Evolutionary conservation across 1,140 invertebrate genomes (phyloP), one percentile per base, ranked within the genome.

Genomic region (Macrocentrus cingulum): DNA sequence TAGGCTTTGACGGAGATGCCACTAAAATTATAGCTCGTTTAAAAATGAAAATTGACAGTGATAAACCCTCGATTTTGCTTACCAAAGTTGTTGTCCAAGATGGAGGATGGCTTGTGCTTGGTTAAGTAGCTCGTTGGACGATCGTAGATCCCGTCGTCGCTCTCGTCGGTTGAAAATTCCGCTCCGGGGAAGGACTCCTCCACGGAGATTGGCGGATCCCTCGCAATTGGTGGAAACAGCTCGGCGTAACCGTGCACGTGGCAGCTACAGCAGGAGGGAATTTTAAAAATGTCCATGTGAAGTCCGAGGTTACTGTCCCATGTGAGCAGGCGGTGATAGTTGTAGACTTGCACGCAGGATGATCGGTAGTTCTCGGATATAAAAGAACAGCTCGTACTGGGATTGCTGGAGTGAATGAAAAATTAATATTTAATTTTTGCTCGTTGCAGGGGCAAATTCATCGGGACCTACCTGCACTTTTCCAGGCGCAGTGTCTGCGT

Each of bases 281-380:
- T 86, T 82, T 92, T 92, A 67, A 92, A 93, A 36, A 92, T 90
- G 69, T 94, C 91, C 83, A 93, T 91, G 63, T 92, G 91, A 1
- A 94, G 80, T 5, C 91, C 91, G 20, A 87, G 82, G 25, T 87
- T 85, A 39, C 88, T 86, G 67, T 92, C 90, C 89, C 91, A 94
- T 0, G 90, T 91, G 0, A 94, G 66, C 3, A 94, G 79, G n/a
- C 91, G 81, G 70, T 94, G 91, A 65, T 92, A 92, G 69, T 92
- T 92, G 71, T 91, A 91, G 0, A 94, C 86, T 82, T 94, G 91
- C 1, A 86, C 82, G 67, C 91, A 94, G 48, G 88, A 87, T 0
- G 91, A 92, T 54, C 88, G 85, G 68, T 91, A 90, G 57, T 90
- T 90, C 39, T 89, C 88, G 0, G 89, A 87, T 16, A 93, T 82